phyloP scores from a whole-genome alignment of 2,888 invertebrate species.

The Dione vanillae region DNA sequence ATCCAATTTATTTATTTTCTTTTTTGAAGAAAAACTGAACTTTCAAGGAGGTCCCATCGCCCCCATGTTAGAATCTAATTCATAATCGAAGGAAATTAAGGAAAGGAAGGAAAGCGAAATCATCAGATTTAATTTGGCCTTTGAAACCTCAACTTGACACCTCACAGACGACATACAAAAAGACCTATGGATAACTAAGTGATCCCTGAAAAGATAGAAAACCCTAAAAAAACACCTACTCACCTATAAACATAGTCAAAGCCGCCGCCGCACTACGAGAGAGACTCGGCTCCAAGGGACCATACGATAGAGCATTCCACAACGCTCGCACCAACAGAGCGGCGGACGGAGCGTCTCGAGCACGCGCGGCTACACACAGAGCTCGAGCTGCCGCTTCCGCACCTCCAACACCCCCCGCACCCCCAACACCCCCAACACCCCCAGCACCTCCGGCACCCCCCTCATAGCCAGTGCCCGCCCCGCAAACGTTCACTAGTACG shows the following conservation, averaged over 20 bases:
- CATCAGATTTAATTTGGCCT: too few relatives aligned
- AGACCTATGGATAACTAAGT: too few relatives aligned
- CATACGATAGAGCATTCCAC: conserved; percentile 63
- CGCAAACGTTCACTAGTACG: conserved; percentile 90
- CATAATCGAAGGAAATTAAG: too few relatives aligned
- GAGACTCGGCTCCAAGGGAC: conserved; percentile 56
- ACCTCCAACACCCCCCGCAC: conserved; percentile 52
- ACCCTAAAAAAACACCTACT: not conserved
- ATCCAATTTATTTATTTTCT: too few relatives aligned
- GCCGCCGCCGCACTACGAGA: conserved; percentile 64
- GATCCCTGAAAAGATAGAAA: too few relatives aligned
- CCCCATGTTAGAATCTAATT: too few relatives aligned
- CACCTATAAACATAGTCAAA: conserved; percentile 45
- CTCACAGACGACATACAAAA: too few relatives aligned
- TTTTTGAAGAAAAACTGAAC: too few relatives aligned
- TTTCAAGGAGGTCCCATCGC: too few relatives aligned
- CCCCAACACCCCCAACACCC: conserved; percentile 56
- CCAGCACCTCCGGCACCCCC: conserved; percentile 85
- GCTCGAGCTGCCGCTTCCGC: conserved; percentile 72
- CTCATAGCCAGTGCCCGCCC: conserved; percentile 82
- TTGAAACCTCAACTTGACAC: too few relatives aligned
- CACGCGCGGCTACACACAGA: conserved; percentile 60
- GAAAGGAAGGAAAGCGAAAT: too few relatives aligned
- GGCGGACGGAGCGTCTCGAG: conserved; percentile 55
- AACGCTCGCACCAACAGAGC: conserved; percentile 63